Conservation (phyloP, 2,113 vertebrate species). For the Vidua macroura region DNA sequence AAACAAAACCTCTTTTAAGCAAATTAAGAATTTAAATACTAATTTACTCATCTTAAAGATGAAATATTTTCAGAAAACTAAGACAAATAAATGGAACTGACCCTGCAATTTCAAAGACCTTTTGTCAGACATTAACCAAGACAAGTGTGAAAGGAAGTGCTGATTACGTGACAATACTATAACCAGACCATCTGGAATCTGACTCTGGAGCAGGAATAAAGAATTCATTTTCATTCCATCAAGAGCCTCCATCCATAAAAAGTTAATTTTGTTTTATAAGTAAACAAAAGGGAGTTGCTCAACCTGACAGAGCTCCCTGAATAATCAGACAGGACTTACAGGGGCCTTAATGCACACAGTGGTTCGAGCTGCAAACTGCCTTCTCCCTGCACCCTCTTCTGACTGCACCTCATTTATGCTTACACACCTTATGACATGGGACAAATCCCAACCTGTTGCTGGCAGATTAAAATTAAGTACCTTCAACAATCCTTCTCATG, state of each 20-base stretch:
- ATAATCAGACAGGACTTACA: neutral
- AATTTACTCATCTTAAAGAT: neutral
- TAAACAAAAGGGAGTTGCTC: neutral
- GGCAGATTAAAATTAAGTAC: neutral
- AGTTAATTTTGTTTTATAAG: neutral
- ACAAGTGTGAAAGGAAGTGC: neutral
- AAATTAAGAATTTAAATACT: neutral
- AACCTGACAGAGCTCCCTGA: neutral
- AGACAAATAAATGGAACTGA: neutral
- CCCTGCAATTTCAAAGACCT: neutral
- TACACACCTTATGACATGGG: neutral
- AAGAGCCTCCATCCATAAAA: neutral
- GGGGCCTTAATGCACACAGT: neutral
- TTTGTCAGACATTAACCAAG: slow-evolving; percentile 5
- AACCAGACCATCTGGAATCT: neutral
- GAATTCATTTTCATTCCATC: neutral
- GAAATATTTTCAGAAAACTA: neutral
- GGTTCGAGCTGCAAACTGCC: neutral
- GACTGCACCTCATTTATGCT: neutral
- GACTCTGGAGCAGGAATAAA: neutral
- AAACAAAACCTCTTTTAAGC: neutral
- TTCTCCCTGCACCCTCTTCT: neutral
- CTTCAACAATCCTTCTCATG: neutral
- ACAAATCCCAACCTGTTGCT: neutral
- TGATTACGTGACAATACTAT: neutral